Base-by-base conservation (phyloP, 2,797 vertebrate species). In the Macroramphosus scolopax region DNA sequence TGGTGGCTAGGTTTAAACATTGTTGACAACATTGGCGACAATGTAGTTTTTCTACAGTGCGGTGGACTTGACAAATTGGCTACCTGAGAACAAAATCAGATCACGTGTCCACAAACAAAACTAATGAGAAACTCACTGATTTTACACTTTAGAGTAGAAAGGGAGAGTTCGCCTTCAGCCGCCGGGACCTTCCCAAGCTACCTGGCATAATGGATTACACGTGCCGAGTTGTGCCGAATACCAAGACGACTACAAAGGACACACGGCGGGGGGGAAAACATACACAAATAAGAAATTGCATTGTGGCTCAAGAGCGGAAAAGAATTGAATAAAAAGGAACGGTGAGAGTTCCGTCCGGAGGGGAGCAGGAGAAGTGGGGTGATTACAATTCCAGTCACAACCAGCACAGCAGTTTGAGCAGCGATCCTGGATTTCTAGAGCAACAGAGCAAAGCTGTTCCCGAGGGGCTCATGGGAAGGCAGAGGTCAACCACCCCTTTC, bases 401-500 rank as follows among this genome's bases (percentile, higher is more conserved):
- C 72, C 24, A 63, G 77, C 55, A 22, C 61, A 68, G 74, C 82
- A 65, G 64, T 77, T 77, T 78, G 76, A 65, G 82, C 80, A 68
- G 78, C 83, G 83, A 89, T 88, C 81, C 87, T 63, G 57, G 79
- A 84, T 83, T 82, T 85, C 80, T 82, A 55, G 71, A 86, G 80
- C 84, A 82, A 83, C 77, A 63, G 68, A 77, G 75, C 81, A 63
- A 61, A 77, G 77, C 79, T 45, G 66, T 76, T 90, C 88, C 90
- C 80, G 46, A 75, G 89, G 85, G 90, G 84, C 88, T 88, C 86
- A 61, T 83, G 75, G 77, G 75, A 86, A 87, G 87, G 63, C 88
- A 89, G 45, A 87, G 91, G 90, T 92, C 90, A 91, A 89, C 83
- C 88, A 87, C 78, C 88, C 78, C 87, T 90, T 92, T 92, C 91